Base-by-base conservation (phyloP, 2,797 vertebrate genomes). In the Karalla daura region DNA sequence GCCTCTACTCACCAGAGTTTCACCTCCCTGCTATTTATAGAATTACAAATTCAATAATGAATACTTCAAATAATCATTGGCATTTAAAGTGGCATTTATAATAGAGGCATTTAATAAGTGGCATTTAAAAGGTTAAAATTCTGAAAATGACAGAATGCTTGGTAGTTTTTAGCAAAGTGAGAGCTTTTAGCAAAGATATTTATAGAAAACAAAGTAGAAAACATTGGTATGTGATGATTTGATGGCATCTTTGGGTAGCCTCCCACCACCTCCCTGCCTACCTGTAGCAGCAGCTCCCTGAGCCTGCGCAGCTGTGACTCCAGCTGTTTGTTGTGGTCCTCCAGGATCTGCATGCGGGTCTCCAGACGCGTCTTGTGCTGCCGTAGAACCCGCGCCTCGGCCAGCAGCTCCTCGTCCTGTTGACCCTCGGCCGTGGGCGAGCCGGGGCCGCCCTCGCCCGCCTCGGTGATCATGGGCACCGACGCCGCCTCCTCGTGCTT, bases 261-360 rank as follows among this genome's bases (percentile, higher is more conserved):
- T 39, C 32, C 28, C 21, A n/a, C n/a, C 30, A 1, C 18, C 32
- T 20, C 62, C 8, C 10, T 5, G 43, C 35, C n/a, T 68, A 98
- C 98, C 96, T 99, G 98, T 70, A 99, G 89, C 54, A 99, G 94
- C 40, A 99, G 92, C 86, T 98, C 97, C 78, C 97, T 93, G 81
- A 99, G 94, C 74, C 98, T 91, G 69, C 91, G 93, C 56, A 99
- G 91, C 89, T 99, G 98, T 0, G 98, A 98, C 83, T 99, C 98
- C 32, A 99, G 91, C 86, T 99, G 97, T 80, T 97, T 99, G 92
- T 99, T 99, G 92, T 99, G 98, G 78, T 98, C 97, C 83, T 99
- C 98, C 69, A 99, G 91, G 86, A 99, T 99, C 93, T 98, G 96
- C 98, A 99, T 99, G 5, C 98, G 95, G 0, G 97, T 98, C 89